Evolutionary conservation across 2,797 vertebrate genomes (phyloP).

Genomic region (Pogoniulus pusillus): DNA sequence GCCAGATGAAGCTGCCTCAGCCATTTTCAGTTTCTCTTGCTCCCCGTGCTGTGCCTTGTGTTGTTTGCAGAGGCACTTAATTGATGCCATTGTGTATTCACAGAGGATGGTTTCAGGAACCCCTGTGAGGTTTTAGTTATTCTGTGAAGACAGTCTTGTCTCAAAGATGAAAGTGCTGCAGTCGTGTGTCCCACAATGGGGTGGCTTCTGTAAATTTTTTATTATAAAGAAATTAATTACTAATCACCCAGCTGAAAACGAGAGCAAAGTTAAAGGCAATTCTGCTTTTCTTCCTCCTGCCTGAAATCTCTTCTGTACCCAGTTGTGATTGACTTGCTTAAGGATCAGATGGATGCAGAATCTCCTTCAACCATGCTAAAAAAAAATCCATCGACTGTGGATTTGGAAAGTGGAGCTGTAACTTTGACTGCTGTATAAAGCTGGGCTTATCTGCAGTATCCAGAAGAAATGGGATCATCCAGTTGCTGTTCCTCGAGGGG

Average conservation of each 20-base stretch:
- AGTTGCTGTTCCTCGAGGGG: neutral
- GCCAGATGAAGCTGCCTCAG: conserved; percentile 39
- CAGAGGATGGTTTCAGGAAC: conserved; percentile 27
- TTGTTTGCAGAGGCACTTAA: neutral
- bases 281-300: conserved; percentile 2
- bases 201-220: conserved; percentile 18
- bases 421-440: neutral
- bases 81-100: conserved; percentile 33
- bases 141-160: conserved; percentile 9
- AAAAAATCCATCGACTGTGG: neutral
- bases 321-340: neutral
- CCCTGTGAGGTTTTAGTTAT: conserved; percentile 22
- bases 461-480: neutral
- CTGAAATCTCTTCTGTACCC: neutral
- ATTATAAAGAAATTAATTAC: conserved; percentile 38
- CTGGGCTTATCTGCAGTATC: neutral
- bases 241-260: neutral
- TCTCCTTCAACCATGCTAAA: neutral
- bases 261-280: neutral
- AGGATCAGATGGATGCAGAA: neutral
- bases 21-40: conserved; percentile 13
- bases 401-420: neutral
- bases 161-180: conserved; percentile 15
- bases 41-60: neutral
- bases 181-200: neutral